Evolutionary conservation across 2,888 invertebrate species (phyloP).

Genomic region (Caenorhabditis panamensis): DNA sequence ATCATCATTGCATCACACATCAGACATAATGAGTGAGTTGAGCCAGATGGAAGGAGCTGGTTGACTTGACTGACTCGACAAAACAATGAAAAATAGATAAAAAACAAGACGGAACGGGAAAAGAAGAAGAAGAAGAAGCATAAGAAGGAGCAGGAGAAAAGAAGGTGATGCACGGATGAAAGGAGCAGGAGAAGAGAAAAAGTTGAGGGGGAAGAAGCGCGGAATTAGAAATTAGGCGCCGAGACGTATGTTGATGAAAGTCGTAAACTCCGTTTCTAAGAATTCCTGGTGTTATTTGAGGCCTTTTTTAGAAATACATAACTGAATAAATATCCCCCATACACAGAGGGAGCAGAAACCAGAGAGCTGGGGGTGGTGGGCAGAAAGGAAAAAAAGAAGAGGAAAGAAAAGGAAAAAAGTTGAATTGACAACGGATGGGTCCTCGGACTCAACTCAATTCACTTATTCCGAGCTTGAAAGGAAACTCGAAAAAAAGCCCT

Average conservation of each 20-base stretch:
- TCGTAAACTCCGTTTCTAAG: neutral
- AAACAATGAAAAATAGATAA: conserved; percentile 30
- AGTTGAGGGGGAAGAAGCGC: conserved; percentile 28
- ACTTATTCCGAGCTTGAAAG: conserved; percentile 47
- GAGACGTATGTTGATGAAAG: conserved; percentile 17
- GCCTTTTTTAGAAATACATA: too few relatives aligned
- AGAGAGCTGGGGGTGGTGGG: conserved; percentile 2
- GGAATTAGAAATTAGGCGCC: conserved; percentile 40
- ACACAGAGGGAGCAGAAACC: conserved; percentile 11
- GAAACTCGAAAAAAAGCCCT: conserved; percentile 11
- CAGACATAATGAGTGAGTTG: conserved; percentile 34
- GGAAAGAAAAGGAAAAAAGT: conserved; percentile 31
- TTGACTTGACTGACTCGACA: too few relatives aligned
- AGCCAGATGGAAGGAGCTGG: conserved; percentile 26
- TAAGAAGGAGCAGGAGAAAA: conserved; percentile 23
- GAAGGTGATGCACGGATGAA: conserved; percentile 53
- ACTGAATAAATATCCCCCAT: too few relatives aligned
- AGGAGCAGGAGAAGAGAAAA: too few relatives aligned
- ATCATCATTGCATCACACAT: conserved; percentile 33
- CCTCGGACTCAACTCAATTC: conserved; percentile 34
- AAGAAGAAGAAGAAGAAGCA: conserved; percentile 22
- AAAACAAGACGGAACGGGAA: conserved; percentile 21
- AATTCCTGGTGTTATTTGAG: conserved; percentile 13
- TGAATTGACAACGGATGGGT: conserved; percentile 25
- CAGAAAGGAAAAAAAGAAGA: conserved; percentile 14